Evolutionary conservation across 2,888 invertebrate species (phyloP).

Genomic region (Drosophila colorata): DNA sequence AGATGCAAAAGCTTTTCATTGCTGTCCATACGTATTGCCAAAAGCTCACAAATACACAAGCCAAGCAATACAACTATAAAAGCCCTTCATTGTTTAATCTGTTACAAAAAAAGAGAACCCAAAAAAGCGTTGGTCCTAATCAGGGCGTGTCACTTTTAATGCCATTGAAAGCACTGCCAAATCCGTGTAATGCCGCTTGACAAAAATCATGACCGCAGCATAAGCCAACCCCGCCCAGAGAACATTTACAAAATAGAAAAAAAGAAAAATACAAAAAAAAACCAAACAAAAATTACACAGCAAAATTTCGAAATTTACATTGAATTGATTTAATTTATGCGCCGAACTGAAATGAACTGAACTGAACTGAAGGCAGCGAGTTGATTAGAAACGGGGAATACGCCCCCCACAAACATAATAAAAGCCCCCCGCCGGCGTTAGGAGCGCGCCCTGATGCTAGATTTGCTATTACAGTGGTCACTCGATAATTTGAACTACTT

Average conservation of each 20-base stretch:
- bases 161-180: conserved; percentile 22
- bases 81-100: background rate
- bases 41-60: conserved; percentile 10
- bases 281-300: conserved; percentile 60
- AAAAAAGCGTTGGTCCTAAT: conserved; percentile 32
- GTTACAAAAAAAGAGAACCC: background rate
- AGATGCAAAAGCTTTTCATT: background rate
- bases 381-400: conserved; percentile 53
- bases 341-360: conserved; percentile 25
- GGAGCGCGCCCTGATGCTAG: conserved; percentile 10
- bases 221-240: conserved; percentile 31
- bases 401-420: conserved; percentile 6
- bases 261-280: conserved; percentile 23
- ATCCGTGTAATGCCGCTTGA: conserved; percentile 34
- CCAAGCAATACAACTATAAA: background rate
- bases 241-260: conserved; percentile 28
- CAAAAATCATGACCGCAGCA: conserved; percentile 37
- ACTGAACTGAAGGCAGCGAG: conserved; percentile 39
- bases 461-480: conserved; percentile 14
- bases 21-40: background rate
- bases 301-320: conserved; percentile 70
- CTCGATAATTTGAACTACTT: background rate
- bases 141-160: conserved; percentile 44
- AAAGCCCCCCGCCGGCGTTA: conserved; percentile 10
- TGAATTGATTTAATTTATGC: conserved; percentile 65